These are phyloP conservation scores for Tetropium fuscum DNA, from an alignment of 2,888 invertebrate genomes.

Conservation along the genomic window DNA sequence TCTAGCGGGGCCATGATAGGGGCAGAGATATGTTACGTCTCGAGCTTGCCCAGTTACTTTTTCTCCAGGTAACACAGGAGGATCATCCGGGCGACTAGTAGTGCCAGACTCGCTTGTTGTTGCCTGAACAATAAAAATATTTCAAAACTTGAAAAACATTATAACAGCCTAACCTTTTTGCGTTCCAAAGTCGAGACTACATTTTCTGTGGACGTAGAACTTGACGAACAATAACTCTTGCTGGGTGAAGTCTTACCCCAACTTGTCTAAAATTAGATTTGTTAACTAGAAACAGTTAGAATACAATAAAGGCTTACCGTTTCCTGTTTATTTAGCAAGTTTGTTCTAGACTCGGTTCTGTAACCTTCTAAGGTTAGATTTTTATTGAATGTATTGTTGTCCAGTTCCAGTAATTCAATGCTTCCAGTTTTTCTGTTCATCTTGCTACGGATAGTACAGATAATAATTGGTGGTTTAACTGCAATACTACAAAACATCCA, in stretches of 20 bases:
- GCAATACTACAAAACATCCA: too few relatives aligned
- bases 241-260: conserved; percentile 74
- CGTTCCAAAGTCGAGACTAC: conserved; percentile 71
- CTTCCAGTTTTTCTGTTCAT: conserved; percentile 74
- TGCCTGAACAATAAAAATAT: conserved; percentile 37
- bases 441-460: too few relatives aligned
- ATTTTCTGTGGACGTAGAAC: conserved; percentile 75
- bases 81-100: conserved; percentile 73
- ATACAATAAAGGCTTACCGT: conserved; percentile 72
- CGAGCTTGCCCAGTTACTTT: conserved; percentile 87
- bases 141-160: background rate
- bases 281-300: conserved; percentile 23
- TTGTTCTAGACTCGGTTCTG: conserved; percentile 87
- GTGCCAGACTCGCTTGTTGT: conserved; percentile 54
- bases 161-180: conserved; percentile 53
- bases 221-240: conserved; percentile 74
- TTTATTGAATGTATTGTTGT: conserved; percentile 77
- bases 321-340: conserved; percentile 86
- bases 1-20: conserved; percentile 91
- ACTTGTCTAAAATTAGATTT: conserved; percentile 65
- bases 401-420: conserved; percentile 74
- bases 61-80: conserved; percentile 88
- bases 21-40: conserved; percentile 96
- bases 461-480: too few relatives aligned
- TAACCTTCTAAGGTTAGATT: conserved; percentile 82